These are phyloP conservation scores for Isurus oxyrinchus DNA, from an alignment of 2,113 vertebrate species.

Conservation along the genomic window DNA sequence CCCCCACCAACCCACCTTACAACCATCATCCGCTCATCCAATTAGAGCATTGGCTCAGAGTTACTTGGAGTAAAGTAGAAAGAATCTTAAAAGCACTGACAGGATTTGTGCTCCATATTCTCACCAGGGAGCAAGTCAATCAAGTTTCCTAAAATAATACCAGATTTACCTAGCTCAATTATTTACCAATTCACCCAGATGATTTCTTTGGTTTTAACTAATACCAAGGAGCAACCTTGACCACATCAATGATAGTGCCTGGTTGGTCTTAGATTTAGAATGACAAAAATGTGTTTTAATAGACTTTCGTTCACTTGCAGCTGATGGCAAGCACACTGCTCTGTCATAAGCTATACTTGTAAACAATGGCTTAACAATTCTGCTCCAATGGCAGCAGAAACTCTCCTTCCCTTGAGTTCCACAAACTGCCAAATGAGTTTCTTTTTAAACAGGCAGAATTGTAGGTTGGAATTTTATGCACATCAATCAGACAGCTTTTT, in stretches of 20 bases:
- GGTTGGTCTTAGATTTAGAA: background rate
- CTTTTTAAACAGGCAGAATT: background rate
- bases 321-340: background rate
- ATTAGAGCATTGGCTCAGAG: too few relatives aligned
- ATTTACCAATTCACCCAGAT: background rate
- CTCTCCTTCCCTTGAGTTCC: background rate
- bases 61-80: background rate
- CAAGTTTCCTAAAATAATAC: background rate
- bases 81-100: too few relatives aligned
- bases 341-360: background rate
- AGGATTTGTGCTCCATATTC: background rate
- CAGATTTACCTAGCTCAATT: background rate
- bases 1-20: too few relatives aligned
- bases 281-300: too few relatives aligned
- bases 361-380: background rate
- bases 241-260: background rate
- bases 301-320: background rate
- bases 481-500: background rate
- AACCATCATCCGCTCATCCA: too few relatives aligned
- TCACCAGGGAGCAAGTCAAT: background rate
- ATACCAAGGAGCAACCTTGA: background rate
- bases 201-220: background rate
- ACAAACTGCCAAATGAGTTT: background rate
- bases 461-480: background rate
- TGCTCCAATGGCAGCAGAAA: background rate